Conservation (phyloP, 2,797 vertebrate species). For the Phylloscopus collybita region DNA sequence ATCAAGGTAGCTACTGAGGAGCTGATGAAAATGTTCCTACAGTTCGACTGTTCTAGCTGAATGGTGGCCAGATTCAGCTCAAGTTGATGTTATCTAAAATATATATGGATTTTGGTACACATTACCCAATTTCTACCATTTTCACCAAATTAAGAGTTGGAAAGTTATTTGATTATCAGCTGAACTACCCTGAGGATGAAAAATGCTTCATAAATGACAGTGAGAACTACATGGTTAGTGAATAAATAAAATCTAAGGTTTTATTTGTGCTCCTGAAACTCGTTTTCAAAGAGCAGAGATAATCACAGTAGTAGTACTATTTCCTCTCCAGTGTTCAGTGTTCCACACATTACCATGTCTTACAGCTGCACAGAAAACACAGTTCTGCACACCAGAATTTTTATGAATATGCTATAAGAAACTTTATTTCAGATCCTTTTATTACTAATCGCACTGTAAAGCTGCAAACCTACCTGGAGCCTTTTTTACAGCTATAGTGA, state of each 20-base stretch:
- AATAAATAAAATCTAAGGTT: neutral
- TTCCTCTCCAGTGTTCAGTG: neutral
- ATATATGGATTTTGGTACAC: rapidly evolving
- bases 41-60: neutral
- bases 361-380: neutral
- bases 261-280: neutral
- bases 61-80: neutral
- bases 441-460: neutral
- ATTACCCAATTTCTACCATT: neutral
- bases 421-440: neutral
- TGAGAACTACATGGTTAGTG: neutral
- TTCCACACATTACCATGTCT: neutral
- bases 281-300: neutral
- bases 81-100: neutral
- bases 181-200: neutral
- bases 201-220: neutral
- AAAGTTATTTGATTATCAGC: neutral
- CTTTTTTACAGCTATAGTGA: neutral
- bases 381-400: neutral
- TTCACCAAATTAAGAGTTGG: neutral
- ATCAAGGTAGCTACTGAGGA: neutral
- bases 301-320: neutral
- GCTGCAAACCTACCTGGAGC: neutral
- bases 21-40: neutral
- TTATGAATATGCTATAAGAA: neutral